Conservation (phyloP, 2,113 vertebrate genomes). For the Python bivittatus region DNA sequence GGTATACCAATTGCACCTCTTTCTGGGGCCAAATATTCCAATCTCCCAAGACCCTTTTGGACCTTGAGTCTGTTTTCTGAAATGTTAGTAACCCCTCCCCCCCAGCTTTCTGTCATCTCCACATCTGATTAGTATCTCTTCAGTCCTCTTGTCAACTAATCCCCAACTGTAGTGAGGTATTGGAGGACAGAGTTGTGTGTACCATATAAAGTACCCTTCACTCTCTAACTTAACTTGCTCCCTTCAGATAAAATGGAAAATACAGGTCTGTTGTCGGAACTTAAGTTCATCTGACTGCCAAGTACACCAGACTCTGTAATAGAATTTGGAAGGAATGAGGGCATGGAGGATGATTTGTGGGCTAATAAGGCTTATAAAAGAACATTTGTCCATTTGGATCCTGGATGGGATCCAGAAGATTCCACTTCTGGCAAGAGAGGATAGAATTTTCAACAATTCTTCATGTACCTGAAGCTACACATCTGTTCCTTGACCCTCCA, state of each 20-base stretch:
- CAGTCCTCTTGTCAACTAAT: no score
- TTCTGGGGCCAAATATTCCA: background rate
- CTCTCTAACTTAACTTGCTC: no score
- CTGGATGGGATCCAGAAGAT: background rate
- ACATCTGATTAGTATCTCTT: no score
- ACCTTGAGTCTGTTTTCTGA: background rate
- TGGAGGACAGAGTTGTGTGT: no score
- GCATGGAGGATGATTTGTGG: background rate
- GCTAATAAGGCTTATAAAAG: background rate
- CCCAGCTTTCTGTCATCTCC: background rate
- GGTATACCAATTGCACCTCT: background rate
- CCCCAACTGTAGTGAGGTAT: no score
- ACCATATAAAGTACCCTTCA: no score
- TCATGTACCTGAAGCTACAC: background rate
- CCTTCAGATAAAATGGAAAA: no score
- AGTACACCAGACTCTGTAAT: no score
- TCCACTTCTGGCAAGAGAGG: background rate
- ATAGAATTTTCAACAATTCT: background rate
- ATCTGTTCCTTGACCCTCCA: background rate
- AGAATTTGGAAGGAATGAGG: background rate
- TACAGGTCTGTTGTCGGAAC: no score
- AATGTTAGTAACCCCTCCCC: background rate
- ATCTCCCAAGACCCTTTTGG: background rate
- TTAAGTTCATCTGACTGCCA: no score
- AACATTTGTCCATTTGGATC: background rate